Evolutionary conservation across 2,797 vertebrate species (phyloP).

Genomic region (Microhierax caerulescens): DNA sequence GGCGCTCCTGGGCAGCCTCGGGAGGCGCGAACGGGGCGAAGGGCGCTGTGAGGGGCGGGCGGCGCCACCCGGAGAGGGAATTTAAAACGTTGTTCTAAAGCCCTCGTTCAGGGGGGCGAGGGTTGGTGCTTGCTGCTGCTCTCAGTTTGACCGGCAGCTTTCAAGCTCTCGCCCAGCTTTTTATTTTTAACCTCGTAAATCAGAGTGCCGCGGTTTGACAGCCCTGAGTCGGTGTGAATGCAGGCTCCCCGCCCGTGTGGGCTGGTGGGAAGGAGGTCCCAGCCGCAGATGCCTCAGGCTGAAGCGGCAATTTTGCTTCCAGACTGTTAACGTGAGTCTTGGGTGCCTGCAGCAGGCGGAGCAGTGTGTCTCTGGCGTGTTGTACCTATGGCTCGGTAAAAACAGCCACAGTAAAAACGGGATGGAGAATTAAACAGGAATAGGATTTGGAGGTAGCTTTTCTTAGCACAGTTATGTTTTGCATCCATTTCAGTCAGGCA

Average conservation of each 20-base stretch:
- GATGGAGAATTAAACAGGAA: neutral
- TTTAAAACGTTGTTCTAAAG: neutral
- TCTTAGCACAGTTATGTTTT: neutral
- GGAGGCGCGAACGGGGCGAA: neutral
- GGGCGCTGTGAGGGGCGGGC: neutral
- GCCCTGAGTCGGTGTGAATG: neutral
- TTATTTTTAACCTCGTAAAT: neutral
- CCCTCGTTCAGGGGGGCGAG: neutral
- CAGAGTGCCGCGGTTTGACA: neutral
- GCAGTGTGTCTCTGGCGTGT: neutral
- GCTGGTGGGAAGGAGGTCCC: neutral
- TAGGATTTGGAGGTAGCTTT: neutral
- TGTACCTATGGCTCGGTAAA: neutral
- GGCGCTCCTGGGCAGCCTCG: accelerated
- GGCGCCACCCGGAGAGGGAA: neutral
- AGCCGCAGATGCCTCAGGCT: neutral
- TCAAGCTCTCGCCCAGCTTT: neutral
- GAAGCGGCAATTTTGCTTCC: neutral
- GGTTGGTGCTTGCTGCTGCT: neutral
- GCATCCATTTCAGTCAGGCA: neutral
- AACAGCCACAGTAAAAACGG: neutral
- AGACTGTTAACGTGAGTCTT: neutral
- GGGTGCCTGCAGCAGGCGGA: neutral
- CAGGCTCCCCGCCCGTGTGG: neutral
- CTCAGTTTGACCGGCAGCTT: neutral